A percentile compares a stretch with the other conserved stretches of the same genome.
phyloP scores from a whole-genome alignment of 1,140 invertebrate species.

The Tetranychus urticae region DNA sequence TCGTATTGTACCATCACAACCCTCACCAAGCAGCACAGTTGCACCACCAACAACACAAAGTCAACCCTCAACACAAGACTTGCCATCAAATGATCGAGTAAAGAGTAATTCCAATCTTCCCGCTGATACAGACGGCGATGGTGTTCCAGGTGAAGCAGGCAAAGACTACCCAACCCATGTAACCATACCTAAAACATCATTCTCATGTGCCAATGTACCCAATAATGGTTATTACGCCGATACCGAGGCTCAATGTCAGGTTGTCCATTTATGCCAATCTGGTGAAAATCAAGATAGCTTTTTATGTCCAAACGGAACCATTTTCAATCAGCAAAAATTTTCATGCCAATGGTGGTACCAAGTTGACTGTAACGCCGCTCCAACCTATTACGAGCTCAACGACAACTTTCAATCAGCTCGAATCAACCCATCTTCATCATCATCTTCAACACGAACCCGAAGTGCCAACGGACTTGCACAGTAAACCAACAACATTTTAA shows the following conservation, averaged over 20 bases:
- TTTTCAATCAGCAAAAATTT: slow-evolving; percentile 26
- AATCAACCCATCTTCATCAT: too few relatives aligned
- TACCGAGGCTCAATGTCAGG: slow-evolving; percentile 54
- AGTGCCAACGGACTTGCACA: too few relatives aligned
- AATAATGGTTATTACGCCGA: slow-evolving; percentile 20
- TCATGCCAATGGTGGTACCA: slow-evolving; percentile 30
- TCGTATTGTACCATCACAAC: background rate
- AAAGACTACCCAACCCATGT: slow-evolving; percentile 12
- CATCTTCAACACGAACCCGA: too few relatives aligned
- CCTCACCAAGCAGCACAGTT: background rate
- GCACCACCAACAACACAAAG: background rate
- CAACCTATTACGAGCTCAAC: slow-evolving; percentile 15
- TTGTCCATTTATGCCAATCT: slow-evolving; percentile 34
- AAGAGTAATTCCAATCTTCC: slow-evolving; percentile 1
- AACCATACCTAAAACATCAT: slow-evolving; percentile 17
- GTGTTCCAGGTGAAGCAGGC: slow-evolving; percentile 13
- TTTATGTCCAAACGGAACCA: slow-evolving; percentile 30
- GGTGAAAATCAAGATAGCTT: slow-evolving; percentile 25
- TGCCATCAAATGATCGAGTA: background rate
- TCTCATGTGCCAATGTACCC: slow-evolving; percentile 16
- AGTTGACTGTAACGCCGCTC: slow-evolving; percentile 22
- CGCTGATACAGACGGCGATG: slow-evolving; percentile 11
- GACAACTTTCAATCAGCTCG: slow-evolving; percentile 18
- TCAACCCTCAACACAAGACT: background rate
- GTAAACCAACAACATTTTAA: too few relatives aligned